Evolutionary conservation across 2,888 invertebrate genomes (phyloP).

Genomic region (Kuschelorhynchus macadamiae): DNA sequence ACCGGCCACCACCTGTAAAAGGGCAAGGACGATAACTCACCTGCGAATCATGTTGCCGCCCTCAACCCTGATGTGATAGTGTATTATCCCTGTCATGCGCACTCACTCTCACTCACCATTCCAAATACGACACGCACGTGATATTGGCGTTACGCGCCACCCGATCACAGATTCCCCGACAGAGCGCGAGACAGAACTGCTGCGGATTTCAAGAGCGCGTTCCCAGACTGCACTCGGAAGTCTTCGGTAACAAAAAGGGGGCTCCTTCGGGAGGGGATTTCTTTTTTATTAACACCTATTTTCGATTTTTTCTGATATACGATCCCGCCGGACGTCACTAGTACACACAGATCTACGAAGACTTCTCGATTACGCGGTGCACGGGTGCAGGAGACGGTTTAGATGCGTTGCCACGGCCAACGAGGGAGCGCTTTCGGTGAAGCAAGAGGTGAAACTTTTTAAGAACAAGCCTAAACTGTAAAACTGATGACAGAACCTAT

Average conservation of each 20-base stretch:
- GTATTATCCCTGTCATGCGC: conserved; percentile 50
- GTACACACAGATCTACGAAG: no score
- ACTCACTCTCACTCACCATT: conserved; percentile 33
- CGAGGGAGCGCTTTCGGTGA: no score
- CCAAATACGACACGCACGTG: conserved; percentile 59
- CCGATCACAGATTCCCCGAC: conserved; percentile 63
- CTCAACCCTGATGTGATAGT: conserved; percentile 53
- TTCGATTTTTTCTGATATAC: conserved; percentile 45
- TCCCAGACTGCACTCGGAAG: conserved; percentile 63
- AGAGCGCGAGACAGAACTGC: conserved; percentile 65
- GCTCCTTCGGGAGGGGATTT: conserved; percentile 57
- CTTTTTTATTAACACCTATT: conserved; percentile 53
- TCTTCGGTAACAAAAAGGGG: conserved; percentile 62
- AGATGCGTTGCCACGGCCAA: no score
- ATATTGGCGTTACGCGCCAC: conserved; percentile 57
- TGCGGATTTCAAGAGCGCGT: conserved; percentile 61
- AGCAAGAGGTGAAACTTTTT: no score
- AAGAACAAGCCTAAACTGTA: no score
- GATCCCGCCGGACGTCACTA: conserved; percentile 25
- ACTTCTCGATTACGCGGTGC: no score
- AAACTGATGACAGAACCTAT: no score
- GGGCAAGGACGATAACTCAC: conserved; percentile 50
- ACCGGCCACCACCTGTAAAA: no score
- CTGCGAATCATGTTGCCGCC: conserved; percentile 56
- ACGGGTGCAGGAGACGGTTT: no score